Conservation (phyloP, 2,888 invertebrate species). For the Plebejus anna region DNA sequence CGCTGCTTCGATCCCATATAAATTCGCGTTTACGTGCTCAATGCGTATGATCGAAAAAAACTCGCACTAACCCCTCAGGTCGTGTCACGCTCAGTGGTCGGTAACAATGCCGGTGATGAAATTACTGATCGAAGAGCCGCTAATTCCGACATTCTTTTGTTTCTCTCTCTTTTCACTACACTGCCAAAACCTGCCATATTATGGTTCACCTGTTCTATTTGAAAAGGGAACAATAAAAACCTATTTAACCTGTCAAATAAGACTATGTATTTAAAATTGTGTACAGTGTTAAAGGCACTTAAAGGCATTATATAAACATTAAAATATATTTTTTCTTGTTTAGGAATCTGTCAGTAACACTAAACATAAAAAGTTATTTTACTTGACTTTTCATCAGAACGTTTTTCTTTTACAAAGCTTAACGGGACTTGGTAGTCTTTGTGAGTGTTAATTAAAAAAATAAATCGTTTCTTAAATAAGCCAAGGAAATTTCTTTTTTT, state of each 20-base stretch:
- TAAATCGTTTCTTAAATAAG: background rate
- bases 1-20: too few relatives aligned
- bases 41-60: too few relatives aligned
- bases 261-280: too few relatives aligned
- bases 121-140: slow-evolving; percentile 48
- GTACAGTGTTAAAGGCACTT: too few relatives aligned
- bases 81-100: slow-evolving; percentile 58
- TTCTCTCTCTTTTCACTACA: background rate
- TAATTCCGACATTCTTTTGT: slow-evolving; percentile 23
- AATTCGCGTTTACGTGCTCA: too few relatives aligned
- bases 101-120: slow-evolving; percentile 63
- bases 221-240: background rate
- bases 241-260: too few relatives aligned
- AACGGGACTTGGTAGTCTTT: background rate
- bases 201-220: background rate
- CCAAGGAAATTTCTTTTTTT: background rate
- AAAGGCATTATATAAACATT: background rate
- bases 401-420: background rate
- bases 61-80: too few relatives aligned
- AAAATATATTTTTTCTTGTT: background rate
- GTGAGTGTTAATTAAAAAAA: background rate
- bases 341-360: background rate
- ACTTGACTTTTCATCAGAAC: background rate
- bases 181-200: background rate
- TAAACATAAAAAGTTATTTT: background rate